Conservation (phyloP, 2,797 vertebrate species). For the Hoplostethus mediterraneus region DNA sequence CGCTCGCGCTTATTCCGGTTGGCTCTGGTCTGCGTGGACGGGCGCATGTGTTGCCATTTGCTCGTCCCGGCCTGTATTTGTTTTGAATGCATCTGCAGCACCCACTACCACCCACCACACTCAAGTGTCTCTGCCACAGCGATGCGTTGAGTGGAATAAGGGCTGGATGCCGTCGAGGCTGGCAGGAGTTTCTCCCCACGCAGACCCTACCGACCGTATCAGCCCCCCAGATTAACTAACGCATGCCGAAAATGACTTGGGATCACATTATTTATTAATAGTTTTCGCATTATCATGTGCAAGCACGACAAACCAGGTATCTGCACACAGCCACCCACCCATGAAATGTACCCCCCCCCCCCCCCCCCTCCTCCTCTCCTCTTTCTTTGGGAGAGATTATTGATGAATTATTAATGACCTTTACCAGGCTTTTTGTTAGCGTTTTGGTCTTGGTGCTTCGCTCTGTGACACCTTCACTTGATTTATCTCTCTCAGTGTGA, state of each 20-base stretch:
- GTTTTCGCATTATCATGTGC: slow-evolving; percentile 37
- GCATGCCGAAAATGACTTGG: neutral
- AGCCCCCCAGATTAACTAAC: neutral
- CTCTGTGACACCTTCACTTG: slow-evolving; percentile 59
- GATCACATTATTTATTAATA: slow-evolving; percentile 40
- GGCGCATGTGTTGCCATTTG: slow-evolving; percentile 39
- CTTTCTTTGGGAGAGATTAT: slow-evolving; percentile 72
- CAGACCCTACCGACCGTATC: too few relatives aligned
- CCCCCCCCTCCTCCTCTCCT: slow-evolving; percentile 33
- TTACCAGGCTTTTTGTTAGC: slow-evolving; percentile 74
- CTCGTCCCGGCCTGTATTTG: slow-evolving; percentile 59
- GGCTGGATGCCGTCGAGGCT: neutral
- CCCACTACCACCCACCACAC: neutral
- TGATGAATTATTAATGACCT: slow-evolving; percentile 85
- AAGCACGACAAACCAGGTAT: slow-evolving; percentile 33
- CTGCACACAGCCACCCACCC: slow-evolving; percentile 53
- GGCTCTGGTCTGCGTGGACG: neutral
- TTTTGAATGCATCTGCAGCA: slow-evolving; percentile 62
- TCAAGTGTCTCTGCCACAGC: neutral
- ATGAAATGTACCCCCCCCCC: slow-evolving; percentile 39
- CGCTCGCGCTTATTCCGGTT: slow-evolving; percentile 6
- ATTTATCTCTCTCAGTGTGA: slow-evolving; percentile 8
- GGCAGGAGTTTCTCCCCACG: neutral
- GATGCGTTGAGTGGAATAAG: neutral
- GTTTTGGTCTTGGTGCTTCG: slow-evolving; percentile 57